Evolutionary conservation across 2,113 vertebrate species (phyloP).

Genomic region (Phasianus colchicus): DNA sequence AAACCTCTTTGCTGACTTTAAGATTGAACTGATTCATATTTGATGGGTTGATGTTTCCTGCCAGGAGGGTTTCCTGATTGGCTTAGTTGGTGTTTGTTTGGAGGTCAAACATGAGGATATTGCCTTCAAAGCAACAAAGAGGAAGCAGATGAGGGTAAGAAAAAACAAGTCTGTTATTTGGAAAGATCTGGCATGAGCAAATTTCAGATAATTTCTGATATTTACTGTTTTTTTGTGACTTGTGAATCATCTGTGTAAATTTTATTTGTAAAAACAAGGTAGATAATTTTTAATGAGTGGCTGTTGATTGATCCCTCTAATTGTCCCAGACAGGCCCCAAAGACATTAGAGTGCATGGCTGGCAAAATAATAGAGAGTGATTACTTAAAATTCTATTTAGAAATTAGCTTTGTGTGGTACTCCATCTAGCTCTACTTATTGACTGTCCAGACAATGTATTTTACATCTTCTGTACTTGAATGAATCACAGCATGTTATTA

Average conservation of each 20-base stretch:
- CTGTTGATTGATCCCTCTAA: constrained; percentile 5
- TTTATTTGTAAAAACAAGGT: constrained; percentile 36
- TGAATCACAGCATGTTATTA: constrained; percentile 45
- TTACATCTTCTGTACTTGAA: constrained; percentile 11
- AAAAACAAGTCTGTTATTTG: background rate
- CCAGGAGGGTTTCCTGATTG: background rate
- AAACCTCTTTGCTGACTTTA: background rate
- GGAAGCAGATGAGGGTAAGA: background rate
- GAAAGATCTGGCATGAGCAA: background rate
- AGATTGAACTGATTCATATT: background rate
- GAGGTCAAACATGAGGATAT: background rate
- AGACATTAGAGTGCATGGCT: constrained; percentile 39
- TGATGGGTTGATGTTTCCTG: background rate
- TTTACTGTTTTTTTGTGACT: background rate
- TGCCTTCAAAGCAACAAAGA: background rate
- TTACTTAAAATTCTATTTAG: constrained; percentile 55
- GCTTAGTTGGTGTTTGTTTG: background rate
- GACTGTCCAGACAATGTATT: constrained; percentile 36
- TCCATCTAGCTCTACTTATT: constrained; percentile 42
- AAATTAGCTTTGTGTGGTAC: constrained; percentile 41
- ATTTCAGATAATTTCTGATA: background rate
- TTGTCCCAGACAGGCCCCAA: constrained; percentile 25
- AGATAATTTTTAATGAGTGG: constrained; percentile 10
- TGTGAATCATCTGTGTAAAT: constrained; percentile 11
- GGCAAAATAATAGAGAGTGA: constrained; percentile 50